Conservation (phyloP, 1,140 invertebrate species). For the Solen grandis region DNA sequence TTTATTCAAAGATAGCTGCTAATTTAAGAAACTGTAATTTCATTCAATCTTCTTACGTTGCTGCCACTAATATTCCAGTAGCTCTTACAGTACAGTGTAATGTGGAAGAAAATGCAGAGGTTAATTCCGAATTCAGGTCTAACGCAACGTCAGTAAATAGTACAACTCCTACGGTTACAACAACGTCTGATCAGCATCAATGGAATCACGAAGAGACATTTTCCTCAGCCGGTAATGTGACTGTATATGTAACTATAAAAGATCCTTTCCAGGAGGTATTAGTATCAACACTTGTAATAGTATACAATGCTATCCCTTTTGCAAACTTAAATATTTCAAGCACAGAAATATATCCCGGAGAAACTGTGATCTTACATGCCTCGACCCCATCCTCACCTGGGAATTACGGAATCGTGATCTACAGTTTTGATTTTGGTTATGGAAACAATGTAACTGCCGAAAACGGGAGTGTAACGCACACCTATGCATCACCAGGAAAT, state of each 20-base stretch:
- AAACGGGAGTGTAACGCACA: constrained; percentile 6
- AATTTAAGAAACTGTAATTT: constrained; percentile 28
- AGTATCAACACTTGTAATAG: neutral
- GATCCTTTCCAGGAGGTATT: constrained; percentile 20
- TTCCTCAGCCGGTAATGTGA: neutral
- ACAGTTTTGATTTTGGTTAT: constrained; percentile 38
- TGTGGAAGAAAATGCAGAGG: constrained; percentile 23
- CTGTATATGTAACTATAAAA: neutral
- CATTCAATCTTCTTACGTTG: constrained; percentile 3
- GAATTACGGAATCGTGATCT: constrained; percentile 8
- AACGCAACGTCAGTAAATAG: constrained; percentile 36
- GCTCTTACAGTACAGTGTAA: constrained; percentile 20
- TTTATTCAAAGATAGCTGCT: constrained; percentile 38
- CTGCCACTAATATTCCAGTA: constrained; percentile 13
- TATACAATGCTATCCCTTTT: constrained; percentile 33
- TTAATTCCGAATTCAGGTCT: constrained; percentile 54
- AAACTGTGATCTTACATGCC: constrained; percentile 3
- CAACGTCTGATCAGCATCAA: neutral
- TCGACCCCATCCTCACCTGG: constrained; percentile 13
- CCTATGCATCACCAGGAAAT: constrained; percentile 35
- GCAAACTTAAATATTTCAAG: neutral
- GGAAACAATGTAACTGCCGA: neutral
- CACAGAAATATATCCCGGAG: neutral
- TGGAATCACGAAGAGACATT: constrained; percentile 10
- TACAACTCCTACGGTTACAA: neutral